Evolutionary conservation across 2,797 vertebrate species (phyloP).

Genomic region (Buphagus erythrorhynchus): DNA sequence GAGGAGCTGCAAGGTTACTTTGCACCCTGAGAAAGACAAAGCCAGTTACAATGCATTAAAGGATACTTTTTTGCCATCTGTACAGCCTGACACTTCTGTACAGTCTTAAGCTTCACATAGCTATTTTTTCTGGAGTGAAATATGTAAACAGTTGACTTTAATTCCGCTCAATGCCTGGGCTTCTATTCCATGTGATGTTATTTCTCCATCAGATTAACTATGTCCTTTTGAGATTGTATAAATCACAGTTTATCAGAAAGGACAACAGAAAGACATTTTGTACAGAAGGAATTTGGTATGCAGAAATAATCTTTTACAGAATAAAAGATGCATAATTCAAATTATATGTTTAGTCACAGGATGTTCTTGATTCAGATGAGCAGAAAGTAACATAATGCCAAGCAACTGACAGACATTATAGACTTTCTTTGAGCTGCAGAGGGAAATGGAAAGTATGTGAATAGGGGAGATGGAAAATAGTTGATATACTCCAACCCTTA

Average conservation of each 20-base stretch:
- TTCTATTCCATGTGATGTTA: not conserved
- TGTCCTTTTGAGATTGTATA: not conserved
- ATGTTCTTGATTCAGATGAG: not conserved
- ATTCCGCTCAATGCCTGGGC: not conserved
- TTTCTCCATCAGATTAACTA: slow-evolving; percentile 2
- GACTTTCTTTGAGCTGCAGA: not conserved
- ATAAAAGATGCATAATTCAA: slow-evolving; percentile 28
- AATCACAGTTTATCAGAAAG: slow-evolving; percentile 4
- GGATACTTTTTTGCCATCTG: not conserved
- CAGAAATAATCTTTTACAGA: not conserved
- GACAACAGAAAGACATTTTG: not conserved
- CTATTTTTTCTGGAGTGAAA: slow-evolving; percentile 1
- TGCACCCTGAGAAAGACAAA: not conserved
- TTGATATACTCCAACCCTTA: not conserved
- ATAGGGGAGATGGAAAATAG: not conserved
- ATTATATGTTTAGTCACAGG: slow-evolving; percentile 28
- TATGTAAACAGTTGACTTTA: slow-evolving; percentile 8
- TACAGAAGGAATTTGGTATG: slow-evolving; percentile 1
- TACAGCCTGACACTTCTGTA: not conserved
- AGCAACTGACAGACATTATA: not conserved
- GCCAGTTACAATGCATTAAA: not conserved
- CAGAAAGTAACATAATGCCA: not conserved
- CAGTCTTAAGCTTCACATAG: not conserved
- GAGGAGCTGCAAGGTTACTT: not conserved
- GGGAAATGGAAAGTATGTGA: not conserved